A percentile compares a stretch with the other conserved stretches of the same genome.
These are phyloP conservation scores for Neodiprion fabricii DNA, from an alignment of 1,140 invertebrate species.

Conservation along the genomic window DNA sequence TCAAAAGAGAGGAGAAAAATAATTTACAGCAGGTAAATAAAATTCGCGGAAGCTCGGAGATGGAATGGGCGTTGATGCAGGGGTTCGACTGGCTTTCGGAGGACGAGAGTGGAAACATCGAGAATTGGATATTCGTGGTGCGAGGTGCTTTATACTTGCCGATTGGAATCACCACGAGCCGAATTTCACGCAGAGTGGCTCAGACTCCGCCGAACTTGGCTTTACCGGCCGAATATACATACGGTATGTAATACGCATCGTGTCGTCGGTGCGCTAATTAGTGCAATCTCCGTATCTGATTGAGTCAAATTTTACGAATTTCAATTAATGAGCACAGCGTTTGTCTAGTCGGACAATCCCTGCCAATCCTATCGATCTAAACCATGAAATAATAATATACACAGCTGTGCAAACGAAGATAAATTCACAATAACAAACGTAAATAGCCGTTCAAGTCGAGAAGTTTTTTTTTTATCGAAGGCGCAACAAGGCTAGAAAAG, in stretches of 20 bases:
- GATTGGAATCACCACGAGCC: background rate
- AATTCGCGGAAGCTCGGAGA: constrained; percentile 31
- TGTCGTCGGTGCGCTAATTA: background rate
- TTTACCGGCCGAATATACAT: background rate
- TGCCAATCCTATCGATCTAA: no score
- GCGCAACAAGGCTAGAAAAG: no score
- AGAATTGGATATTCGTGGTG: background rate
- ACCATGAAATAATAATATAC: no score
- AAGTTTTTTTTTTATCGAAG: background rate
- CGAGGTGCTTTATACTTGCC: background rate
- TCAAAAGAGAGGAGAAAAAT: constrained; percentile 28
- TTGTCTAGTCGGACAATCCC: no score
- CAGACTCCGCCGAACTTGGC: background rate
- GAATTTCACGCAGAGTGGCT: background rate
- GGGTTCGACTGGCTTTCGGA: constrained; percentile 17
- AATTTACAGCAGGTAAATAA: constrained; percentile 46
- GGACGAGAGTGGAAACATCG: background rate
- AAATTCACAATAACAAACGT: no score
- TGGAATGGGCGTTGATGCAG: constrained; percentile 28
- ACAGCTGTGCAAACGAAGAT: no score
- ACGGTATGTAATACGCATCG: background rate
- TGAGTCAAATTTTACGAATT: background rate
- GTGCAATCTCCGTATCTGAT: background rate
- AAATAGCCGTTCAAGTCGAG: no score
- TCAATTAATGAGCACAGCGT: background rate